Evolutionary conservation across 2,113 vertebrate genomes (phyloP).

Genomic region (Hypanus sabinus): DNA sequence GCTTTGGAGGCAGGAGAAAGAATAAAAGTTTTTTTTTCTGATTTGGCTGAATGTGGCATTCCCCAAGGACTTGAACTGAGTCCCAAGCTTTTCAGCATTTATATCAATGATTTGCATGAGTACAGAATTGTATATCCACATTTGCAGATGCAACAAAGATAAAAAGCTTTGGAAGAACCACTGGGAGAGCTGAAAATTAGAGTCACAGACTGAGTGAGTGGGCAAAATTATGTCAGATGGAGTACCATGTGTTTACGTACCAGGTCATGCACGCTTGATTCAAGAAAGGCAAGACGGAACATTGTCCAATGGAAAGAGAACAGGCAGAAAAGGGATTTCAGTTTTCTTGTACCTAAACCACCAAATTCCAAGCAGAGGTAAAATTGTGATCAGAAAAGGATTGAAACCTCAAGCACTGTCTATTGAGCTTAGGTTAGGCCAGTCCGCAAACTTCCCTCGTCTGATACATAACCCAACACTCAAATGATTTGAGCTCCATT

Average conservation of each 20-base stretch:
- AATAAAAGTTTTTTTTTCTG: not conserved
- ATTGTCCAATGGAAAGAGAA: not conserved
- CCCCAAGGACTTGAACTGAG: not conserved
- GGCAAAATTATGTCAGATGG: not conserved
- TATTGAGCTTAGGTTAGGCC: not conserved
- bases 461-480: not conserved
- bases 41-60: not conserved
- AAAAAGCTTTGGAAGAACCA: not conserved
- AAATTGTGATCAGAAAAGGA: not conserved
- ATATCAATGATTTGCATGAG: not conserved
- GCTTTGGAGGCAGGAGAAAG: not conserved
- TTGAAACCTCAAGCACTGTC: not conserved
- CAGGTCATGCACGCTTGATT: not conserved
- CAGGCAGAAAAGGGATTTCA: not conserved
- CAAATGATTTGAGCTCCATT: not conserved
- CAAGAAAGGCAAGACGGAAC: not conserved
- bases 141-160: not conserved
- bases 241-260: not conserved
- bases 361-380: not conserved
- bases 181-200: not conserved
- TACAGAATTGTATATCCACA: not conserved
- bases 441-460: too few relatives aligned
- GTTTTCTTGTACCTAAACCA: not conserved
- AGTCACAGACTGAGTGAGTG: not conserved
- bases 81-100: not conserved